These are phyloP conservation scores for Calephelis nemesis DNA, from an alignment of 1,140 invertebrate genomes.

Conservation along the genomic window DNA sequence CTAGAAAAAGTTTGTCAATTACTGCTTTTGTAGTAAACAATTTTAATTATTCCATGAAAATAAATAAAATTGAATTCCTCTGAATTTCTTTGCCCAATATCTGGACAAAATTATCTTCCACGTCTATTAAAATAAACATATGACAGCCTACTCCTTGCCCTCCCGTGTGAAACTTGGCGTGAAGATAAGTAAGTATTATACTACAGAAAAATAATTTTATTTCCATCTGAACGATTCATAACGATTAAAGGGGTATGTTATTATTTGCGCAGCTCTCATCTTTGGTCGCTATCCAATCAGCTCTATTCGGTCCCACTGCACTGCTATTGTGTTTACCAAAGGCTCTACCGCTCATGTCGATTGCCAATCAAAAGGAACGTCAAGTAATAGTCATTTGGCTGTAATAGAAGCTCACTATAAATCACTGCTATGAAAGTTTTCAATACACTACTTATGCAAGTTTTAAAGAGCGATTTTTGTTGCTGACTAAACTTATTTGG, in stretches of 20 bases:
- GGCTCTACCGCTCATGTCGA: conserved; percentile 66
- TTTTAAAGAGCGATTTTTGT: too few relatives aligned
- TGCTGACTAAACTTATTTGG: too few relatives aligned
- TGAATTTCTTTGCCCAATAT: too few relatives aligned
- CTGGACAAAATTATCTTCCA: too few relatives aligned
- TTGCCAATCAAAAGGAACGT: conserved; percentile 60
- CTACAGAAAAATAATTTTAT: conserved; percentile 1
- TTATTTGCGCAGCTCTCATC: conserved; percentile 59
- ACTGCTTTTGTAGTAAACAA: too few relatives aligned
- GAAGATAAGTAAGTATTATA: background rate
- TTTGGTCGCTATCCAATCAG: conserved; percentile 50
- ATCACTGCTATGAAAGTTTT: conserved; percentile 22
- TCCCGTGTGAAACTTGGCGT: too few relatives aligned
- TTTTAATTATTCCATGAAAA: too few relatives aligned
- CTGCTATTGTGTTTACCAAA: conserved; percentile 68
- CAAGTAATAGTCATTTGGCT: conserved; percentile 43
- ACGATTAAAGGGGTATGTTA: conserved; percentile 37
- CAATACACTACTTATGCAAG: background rate
- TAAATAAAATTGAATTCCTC: too few relatives aligned
- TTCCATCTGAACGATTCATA: conserved; percentile 16
- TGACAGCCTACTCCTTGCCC: too few relatives aligned
- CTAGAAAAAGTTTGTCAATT: too few relatives aligned
- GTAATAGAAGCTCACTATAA: conserved; percentile 41
- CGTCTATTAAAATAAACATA: too few relatives aligned
- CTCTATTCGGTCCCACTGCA: conserved; percentile 51